A percentile compares a stretch with the other conserved stretches of the same genome.
These are phyloP conservation scores for Clarias macrocephalus DNA, from an alignment of 2,113 vertebrate species.

Conservation along the genomic window DNA sequence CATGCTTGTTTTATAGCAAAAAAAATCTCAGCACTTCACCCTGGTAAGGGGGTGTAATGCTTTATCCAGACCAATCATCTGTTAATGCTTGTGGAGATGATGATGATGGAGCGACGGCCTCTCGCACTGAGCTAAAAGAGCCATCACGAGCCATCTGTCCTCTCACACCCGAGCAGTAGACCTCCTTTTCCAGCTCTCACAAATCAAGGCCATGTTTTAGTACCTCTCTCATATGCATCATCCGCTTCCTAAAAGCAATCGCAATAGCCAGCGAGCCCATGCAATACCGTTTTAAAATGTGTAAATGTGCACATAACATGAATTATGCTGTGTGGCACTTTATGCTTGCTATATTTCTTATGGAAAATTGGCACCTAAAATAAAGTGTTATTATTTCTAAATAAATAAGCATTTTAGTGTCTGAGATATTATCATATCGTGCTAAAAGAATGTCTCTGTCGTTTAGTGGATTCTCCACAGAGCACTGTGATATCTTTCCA, in stretches of 20 bases:
- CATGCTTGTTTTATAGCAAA: neutral
- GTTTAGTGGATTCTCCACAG: neutral
- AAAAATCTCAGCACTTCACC: conserved; percentile 16
- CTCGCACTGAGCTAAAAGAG: conserved; percentile 50
- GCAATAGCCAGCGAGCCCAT: neutral
- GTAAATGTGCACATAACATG: neutral
- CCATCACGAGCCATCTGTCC: conserved; percentile 57
- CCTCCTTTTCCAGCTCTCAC: conserved; percentile 38
- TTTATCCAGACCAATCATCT: conserved; percentile 47
- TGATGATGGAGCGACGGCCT: conserved; percentile 43
- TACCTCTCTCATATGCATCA: conserved; percentile 44
- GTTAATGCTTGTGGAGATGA: conserved; percentile 45
- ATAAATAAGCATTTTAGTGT: neutral
- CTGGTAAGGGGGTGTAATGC: conserved; percentile 37
- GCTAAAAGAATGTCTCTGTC: neutral
- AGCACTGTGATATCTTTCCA: neutral
- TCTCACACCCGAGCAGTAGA: conserved; percentile 36
- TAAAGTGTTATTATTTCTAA: neutral
- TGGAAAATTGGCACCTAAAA: neutral
- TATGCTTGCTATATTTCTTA: neutral
- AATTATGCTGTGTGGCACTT: conserved; percentile 13
- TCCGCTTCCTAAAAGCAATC: conserved; percentile 19
- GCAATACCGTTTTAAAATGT: conserved; percentile 10
- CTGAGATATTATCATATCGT: neutral
- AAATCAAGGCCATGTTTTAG: conserved; percentile 44